Evolutionary conservation across 2,797 vertebrate species (phyloP).

Genomic region (Thaleichthys pacificus): DNA sequence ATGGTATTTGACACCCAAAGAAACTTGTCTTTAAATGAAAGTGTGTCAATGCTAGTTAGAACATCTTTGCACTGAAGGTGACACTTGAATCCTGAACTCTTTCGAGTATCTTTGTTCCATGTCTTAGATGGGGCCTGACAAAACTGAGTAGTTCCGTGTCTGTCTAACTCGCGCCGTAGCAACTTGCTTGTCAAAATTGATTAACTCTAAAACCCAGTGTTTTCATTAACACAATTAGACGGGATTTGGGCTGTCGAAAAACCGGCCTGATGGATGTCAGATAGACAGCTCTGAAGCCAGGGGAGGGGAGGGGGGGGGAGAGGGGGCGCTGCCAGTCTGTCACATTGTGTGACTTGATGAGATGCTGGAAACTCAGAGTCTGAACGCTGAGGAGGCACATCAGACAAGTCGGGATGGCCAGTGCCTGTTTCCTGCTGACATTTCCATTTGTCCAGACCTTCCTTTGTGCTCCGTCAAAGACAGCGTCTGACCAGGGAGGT

Average conservation of each 20-base stretch:
- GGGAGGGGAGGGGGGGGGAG: neutral
- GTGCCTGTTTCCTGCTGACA: conserved; percentile 2
- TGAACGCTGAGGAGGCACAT: neutral
- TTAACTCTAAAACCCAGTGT: neutral
- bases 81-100: too few species aligned
- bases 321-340: too few species aligned
- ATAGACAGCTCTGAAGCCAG: neutral
- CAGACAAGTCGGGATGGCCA: neutral
- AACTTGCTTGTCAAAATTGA: neutral
- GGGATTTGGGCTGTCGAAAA: neutral
- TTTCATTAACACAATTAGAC: neutral
- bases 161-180: neutral
- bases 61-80: too few species aligned
- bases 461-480: neutral
- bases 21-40: neutral
- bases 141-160: neutral
- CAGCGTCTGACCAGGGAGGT: neutral
- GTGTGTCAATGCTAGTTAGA: too few species aligned
- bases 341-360: neutral
- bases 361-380: neutral
- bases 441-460: neutral
- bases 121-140: too few species aligned
- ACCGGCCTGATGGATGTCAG: neutral
- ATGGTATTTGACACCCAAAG: too few species aligned
- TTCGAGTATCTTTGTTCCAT: too few species aligned